Percentiles rank a stretch among this genome's conserved stretches.
phyloP scores from a whole-genome alignment of 2,113 vertebrate species.

The Chloropsis hardwickii region DNA sequence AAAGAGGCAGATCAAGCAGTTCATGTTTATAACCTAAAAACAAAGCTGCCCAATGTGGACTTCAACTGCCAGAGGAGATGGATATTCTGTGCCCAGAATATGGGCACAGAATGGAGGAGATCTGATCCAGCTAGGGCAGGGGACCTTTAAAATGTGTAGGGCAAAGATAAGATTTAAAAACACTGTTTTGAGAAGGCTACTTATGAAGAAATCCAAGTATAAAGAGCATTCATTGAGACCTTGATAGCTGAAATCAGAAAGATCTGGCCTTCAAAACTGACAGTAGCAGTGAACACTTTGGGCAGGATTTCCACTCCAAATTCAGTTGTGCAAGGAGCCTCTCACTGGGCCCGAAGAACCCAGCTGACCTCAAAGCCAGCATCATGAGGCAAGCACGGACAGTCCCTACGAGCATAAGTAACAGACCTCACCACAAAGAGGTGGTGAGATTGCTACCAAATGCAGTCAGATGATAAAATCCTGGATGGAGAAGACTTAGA shows the following conservation, averaged over 20 bases:
- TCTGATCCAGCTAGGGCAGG: neutral
- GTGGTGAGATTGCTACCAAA: neutral
- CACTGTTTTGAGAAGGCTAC: neutral
- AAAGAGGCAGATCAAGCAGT: constrained; percentile 36
- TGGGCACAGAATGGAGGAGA: neutral
- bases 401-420: rapidly evolving
- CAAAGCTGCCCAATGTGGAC: constrained; percentile 38
- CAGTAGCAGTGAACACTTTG: neutral
- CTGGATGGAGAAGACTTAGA: neutral
- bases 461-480: neutral
- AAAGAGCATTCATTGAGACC: neutral
- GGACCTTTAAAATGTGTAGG: neutral
- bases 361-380: neutral
- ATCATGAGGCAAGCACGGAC: rapidly evolving
- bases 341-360: rapidly evolving
- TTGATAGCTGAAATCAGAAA: neutral
- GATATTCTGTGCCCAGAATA: neutral
- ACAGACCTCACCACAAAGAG: neutral
- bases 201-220: neutral
- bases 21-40: constrained; percentile 38
- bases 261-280: neutral
- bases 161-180: constrained; percentile 11
- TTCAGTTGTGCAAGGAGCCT: neutral
- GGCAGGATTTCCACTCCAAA: neutral
- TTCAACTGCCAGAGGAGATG: neutral